Conservation (phyloP, 2,113 vertebrate genomes). For the Ceuthmochares aereus region DNA sequence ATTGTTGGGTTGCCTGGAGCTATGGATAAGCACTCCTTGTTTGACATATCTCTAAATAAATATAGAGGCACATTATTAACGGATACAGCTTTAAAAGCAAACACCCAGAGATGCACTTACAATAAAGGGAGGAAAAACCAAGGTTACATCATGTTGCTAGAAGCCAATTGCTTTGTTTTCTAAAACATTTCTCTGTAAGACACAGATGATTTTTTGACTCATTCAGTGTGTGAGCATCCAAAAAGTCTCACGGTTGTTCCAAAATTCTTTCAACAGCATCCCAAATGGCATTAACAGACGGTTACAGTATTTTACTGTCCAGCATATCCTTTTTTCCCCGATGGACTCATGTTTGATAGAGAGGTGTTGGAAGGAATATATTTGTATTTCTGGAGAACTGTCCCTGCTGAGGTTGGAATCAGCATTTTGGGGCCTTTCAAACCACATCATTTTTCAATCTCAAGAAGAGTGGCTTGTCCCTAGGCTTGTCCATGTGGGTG, state of each 20-base stretch:
- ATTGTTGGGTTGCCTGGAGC: conserved; percentile 61
- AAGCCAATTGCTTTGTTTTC: conserved; percentile 69
- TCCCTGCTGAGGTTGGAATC: conserved; percentile 2
- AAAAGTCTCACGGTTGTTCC: conserved; percentile 53
- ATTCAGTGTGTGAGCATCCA: conserved; percentile 55
- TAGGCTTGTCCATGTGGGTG: neutral
- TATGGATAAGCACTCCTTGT: conserved; percentile 37
- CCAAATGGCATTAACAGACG: conserved; percentile 55
- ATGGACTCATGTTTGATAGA: neutral
- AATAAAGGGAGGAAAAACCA: conserved; percentile 64
- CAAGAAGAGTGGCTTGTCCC: neutral
- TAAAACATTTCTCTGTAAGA: conserved; percentile 54
- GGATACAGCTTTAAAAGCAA: conserved; percentile 66
- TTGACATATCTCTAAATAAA: conserved; percentile 67
- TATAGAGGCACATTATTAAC: conserved; percentile 57
- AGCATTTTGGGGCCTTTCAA: neutral
- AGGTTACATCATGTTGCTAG: conserved; percentile 67
- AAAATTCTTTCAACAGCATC: conserved; percentile 69
- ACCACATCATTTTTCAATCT: neutral
- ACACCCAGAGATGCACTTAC: conserved; percentile 58
- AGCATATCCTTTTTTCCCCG: neutral
- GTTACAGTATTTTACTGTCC: conserved; percentile 56
- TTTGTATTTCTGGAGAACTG: conserved; percentile 29
- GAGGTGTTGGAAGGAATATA: neutral
- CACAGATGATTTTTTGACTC: conserved; percentile 70